Evolutionary conservation across 1,140 invertebrate species (phyloP), one percentile per base, ranked within the genome.

Genomic region (Eurosta solidaginis): DNA sequence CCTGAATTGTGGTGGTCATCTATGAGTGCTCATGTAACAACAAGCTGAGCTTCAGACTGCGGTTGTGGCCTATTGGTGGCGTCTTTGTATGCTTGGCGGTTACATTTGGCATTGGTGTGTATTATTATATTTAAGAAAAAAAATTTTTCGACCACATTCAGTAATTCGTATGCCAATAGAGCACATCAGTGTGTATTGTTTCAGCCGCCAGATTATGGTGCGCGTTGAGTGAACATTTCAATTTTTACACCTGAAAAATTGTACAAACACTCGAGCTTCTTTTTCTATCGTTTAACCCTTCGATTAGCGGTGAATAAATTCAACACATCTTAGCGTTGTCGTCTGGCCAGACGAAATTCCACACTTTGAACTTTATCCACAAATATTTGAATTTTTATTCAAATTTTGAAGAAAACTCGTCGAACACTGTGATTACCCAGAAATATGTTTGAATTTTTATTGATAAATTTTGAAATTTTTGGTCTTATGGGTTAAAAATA

Each of bases 211-310:
- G 33, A 68, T 68, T 68, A 33, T 68, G 20, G 40, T 68, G 40
- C n/a, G 22, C n/a, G 29, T 68, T 68, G 59, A 40, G 59, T 33
- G 59, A 68, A 68, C 59, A 68, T 68, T 68, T 68, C 59, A 68
- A 68, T 68, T 68, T 68, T 68, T 40, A 42, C 59, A 68, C 59
- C 33, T 68, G 59, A 68, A 27, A 68, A 40, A 20, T 5, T 36
- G 17, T 40, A 40, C 17, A 10, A 68, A 29, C 9, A 25, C 14
- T 29, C 33, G 10, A 3, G 27, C 27, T 27, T 22, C 54, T 5
- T 40, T 63, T 36, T 36, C 4, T 3, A 20, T 14, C 17, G n/a
- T n/a, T 63, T 63, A n/a, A n/a, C n/a, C n/a, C n/a, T n/a, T n/a
- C n/a, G n/a, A n/a, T n/a, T n/a, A n/a, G n/a, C n/a, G n/a, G n/a